Evolutionary conservation across 1,140 invertebrate species (phyloP), one percentile per base, ranked within the genome.

Genomic region (Adelges cooleyi): DNA sequence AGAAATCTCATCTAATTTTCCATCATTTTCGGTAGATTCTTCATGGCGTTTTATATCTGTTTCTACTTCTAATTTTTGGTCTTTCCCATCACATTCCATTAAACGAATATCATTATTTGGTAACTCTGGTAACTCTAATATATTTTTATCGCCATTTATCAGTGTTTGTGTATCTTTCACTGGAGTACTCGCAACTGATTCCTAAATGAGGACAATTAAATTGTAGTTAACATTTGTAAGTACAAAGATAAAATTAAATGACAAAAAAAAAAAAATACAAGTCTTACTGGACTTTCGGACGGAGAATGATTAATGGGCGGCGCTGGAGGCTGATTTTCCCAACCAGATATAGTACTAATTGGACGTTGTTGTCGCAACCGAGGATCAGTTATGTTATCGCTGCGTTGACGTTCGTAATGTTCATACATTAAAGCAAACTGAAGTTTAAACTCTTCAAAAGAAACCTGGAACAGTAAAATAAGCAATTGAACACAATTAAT

Each of bases 391-490:
- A 96, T 91, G 72, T 96, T 92, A 73, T 96, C 92, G 2, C 90
- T 88, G 42, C 92, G 80, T 68, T 94, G 87, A 65, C 91, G 82
- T 71, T 96, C 93, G 75, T 96, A 97, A 72, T 95, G 92, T 72
- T 95, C 91, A 75, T 98, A 97, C 90, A 97, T 95, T 77, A 94
- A 90, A 65, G 90, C 89, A 75, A 94, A 94, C 73, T 94, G 90
- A 17, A 94, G 80, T 74, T 93, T 92, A 74, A 97, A 97, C 77
- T 98, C 93, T 80, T 97, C 93, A 74, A 95, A 96, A 0, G 93
- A 94, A 5, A 92, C 89, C 87, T 88, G 68, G 27, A 72, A 70
- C 65, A 20, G 18, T 11, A 42, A 53, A 46, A 46, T 15, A 2
- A 40, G 15, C 11, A 33, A 6, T 33, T 33, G 5, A 33, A 33